Evolutionary conservation across 2,113 vertebrate species (phyloP).

Genomic region (Girardinichthys multiradiatus): DNA sequence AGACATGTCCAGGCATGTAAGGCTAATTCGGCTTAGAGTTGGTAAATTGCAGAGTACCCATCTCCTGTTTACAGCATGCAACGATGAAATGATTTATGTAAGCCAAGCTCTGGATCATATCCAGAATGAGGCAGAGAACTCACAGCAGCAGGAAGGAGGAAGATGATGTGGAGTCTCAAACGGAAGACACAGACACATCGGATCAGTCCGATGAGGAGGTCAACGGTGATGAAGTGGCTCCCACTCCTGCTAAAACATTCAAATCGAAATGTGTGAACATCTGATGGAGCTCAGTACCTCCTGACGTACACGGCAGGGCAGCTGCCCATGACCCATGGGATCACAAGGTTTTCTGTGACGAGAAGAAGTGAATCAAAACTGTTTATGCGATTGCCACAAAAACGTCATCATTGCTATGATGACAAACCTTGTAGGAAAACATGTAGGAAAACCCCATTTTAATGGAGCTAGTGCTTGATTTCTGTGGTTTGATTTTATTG

Average conservation of each 20-base stretch:
- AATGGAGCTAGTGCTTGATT: too few relatives aligned
- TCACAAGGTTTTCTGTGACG: not conserved
- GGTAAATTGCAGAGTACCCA: not conserved
- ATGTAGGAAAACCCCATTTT: too few relatives aligned
- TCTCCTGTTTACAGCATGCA: too few relatives aligned
- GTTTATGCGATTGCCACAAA: not conserved
- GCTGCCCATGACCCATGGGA: not conserved
- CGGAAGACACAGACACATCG: not conserved
- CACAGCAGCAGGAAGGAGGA: not conserved
- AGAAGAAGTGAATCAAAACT: not conserved
- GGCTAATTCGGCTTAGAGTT: not conserved
- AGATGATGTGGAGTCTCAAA: not conserved
- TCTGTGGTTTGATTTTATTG: too few relatives aligned
- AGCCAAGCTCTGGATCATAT: not conserved
- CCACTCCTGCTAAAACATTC: not conserved
- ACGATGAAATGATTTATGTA: too few relatives aligned
- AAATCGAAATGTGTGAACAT: not conserved
- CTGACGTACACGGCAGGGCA: not conserved
- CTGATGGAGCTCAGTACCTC: constrained; percentile 2
- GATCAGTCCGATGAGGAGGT: not conserved
- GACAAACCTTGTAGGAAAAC: not conserved
- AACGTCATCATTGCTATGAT: not conserved
- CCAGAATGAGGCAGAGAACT: not conserved
- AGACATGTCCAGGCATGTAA: too few relatives aligned
- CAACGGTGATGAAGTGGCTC: not conserved